Base-by-base conservation (phyloP, 2,113 vertebrate species). In the Leucoraja erinaceus region DNA sequence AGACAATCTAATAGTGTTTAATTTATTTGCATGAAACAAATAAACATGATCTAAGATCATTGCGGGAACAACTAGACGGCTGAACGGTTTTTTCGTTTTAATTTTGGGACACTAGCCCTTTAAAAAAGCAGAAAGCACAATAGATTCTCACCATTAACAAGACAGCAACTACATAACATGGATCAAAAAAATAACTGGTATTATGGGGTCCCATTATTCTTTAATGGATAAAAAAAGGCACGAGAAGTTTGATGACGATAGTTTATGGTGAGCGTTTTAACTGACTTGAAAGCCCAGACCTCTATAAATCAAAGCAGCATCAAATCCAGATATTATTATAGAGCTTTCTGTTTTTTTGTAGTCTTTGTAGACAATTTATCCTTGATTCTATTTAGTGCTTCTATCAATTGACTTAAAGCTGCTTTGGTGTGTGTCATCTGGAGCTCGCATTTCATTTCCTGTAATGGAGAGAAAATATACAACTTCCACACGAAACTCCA, bases 161-260 rank as follows among this genome's bases (percentile, higher is more conserved):
- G 83, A 22, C 66, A 91, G 31, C 90, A 91, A 22, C 90, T 25
- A 91, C 68, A 70, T 74, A 74, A 90, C 70, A 70, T 68, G 88
- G 31, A 66, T 70, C 66, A 12, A 74, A 66, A 70, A 74, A 72
- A 91, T 72, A 18, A 91, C 90, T 91, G 8, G 38, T 91, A 70
- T 54, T 91, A 38, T 28, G 38, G 22, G 90, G 31, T 28, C 11
- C 90, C 68, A 91, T 91, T 54, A 91, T 70, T 91, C 68, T 72
- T 91, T 28, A 47, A 54, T 91, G 90, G 38, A 54, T 3, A 6
- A 72, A 20, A 72, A 7, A 72, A 38, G 68, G 90, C 33, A 72
- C 28, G 63, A 74, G 38, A 70, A 20, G 8, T 91, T 91, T 72
- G 90, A 68, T 91, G 90, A 72, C 66, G 66, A 74, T 91, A 54